Conservation (phyloP, 2,888 invertebrate genomes). For the Dasysyrphus tricinctus region DNA sequence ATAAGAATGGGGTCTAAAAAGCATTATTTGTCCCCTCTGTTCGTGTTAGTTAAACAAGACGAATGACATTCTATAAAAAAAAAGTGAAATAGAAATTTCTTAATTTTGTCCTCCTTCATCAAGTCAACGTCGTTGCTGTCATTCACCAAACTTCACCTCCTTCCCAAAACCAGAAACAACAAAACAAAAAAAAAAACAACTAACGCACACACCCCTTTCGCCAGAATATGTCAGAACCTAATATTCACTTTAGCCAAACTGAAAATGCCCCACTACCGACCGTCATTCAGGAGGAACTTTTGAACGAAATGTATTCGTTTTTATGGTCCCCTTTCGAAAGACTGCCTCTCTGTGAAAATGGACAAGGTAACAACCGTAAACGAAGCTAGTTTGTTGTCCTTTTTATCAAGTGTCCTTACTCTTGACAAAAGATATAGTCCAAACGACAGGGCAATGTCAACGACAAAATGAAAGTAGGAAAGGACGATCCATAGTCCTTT, state of each 20-base stretch:
- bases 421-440: constrained; percentile 66
- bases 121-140: constrained; percentile 44
- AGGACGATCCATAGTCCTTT: constrained; percentile 11
- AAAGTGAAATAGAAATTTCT: constrained; percentile 64
- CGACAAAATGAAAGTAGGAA: constrained; percentile 34
- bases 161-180: neutral
- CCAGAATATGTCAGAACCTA: constrained; percentile 8
- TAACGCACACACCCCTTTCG: constrained; percentile 43
- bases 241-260: constrained; percentile 17
- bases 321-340: constrained; percentile 12
- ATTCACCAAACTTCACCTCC: constrained; percentile 23
- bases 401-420: constrained; percentile 67
- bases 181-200: neutral
- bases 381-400: constrained; percentile 74
- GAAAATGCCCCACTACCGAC: constrained; percentile 19
- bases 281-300: constrained; percentile 12
- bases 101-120: constrained; percentile 70
- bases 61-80: constrained; percentile 31
- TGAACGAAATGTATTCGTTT: neutral
- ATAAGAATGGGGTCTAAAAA: constrained; percentile 45
- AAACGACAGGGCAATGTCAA: constrained; percentile 58
- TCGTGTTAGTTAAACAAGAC: constrained; percentile 54
- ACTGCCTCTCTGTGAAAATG: constrained; percentile 51
- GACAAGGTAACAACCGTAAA: constrained; percentile 73
- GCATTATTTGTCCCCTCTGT: constrained; percentile 11